These are phyloP conservation scores for Tachysurus vachellii DNA, from an alignment of 2,113 vertebrate species.

Conservation along the genomic window DNA sequence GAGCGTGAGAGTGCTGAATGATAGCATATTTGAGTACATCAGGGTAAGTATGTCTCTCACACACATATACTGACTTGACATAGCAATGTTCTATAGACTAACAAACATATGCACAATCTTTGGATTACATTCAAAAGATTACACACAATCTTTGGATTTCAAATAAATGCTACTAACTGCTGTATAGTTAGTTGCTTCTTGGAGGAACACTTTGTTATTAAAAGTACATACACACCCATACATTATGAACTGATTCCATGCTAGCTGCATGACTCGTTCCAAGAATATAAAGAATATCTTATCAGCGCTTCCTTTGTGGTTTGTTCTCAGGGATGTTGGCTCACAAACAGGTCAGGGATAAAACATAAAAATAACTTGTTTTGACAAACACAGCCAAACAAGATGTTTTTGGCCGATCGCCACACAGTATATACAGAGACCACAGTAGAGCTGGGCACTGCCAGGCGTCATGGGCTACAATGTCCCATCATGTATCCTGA, in stretches of 20 bases:
- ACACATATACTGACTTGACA: neutral
- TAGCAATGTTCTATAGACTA: neutral
- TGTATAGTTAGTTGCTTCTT: neutral
- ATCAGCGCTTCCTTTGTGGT: slow-evolving; percentile 54
- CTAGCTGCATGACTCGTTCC: slow-evolving; percentile 30
- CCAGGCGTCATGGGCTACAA: slow-evolving; percentile 40
- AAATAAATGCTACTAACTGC: neutral
- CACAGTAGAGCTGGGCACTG: slow-evolving; percentile 41
- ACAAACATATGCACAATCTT: neutral
- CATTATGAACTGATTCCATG: slow-evolving; percentile 19
- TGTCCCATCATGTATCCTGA: slow-evolving; percentile 43
- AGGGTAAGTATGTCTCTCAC: slow-evolving; percentile 70
- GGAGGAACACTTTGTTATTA: neutral
- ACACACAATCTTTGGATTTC: neutral
- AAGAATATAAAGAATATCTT: slow-evolving; percentile 59
- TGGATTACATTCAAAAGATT: neutral
- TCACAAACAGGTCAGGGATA: slow-evolving; percentile 37
- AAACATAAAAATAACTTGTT: slow-evolving; percentile 53
- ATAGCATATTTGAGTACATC: slow-evolving; percentile 79
- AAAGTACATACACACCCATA: slow-evolving; percentile 8
- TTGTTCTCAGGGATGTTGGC: slow-evolving; percentile 59
- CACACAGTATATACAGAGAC: slow-evolving; percentile 31
- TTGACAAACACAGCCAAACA: slow-evolving; percentile 50
- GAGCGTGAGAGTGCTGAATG: slow-evolving; percentile 77
- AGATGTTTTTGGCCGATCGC: slow-evolving; percentile 49